Conservation (phyloP, 2,888 invertebrate genomes). For the Synanthedon vespiformis region DNA sequence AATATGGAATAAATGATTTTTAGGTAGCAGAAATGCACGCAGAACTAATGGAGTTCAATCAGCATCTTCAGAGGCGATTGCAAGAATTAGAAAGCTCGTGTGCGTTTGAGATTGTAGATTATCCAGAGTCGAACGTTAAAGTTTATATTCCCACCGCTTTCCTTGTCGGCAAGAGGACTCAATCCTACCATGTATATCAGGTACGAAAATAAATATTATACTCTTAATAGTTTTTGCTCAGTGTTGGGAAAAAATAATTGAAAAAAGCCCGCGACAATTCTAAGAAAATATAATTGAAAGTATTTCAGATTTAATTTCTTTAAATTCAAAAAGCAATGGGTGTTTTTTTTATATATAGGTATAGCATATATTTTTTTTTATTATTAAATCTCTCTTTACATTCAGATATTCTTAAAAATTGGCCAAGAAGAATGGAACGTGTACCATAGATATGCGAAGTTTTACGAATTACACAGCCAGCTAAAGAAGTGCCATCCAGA, state of each 20-base stretch:
- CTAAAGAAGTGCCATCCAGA: slow-evolving; percentile 85
- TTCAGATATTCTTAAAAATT: slow-evolving; percentile 82
- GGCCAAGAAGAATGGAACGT: slow-evolving; percentile 95
- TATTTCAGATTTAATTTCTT: no score
- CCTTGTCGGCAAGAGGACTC: slow-evolving; percentile 73
- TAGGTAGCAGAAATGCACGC: slow-evolving; percentile 95
- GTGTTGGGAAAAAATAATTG: no score
- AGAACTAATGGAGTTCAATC: slow-evolving; percentile 92
- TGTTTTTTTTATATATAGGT: no score
- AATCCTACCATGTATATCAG: slow-evolving; percentile 91
- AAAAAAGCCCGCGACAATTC: no score
- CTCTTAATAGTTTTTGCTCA: no score
- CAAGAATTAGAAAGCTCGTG: slow-evolving; percentile 57
- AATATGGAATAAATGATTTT: slow-evolving; percentile 11
- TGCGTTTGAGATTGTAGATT: slow-evolving; percentile 43
- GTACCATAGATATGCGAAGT: slow-evolving; percentile 94
- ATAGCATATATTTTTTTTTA: not conserved
- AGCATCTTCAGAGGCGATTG: slow-evolving; percentile 79
- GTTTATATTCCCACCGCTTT: slow-evolving; percentile 91
- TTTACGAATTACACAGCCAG: slow-evolving; percentile 85
- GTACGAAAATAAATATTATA: slow-evolving; percentile 47
- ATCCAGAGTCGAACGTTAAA: slow-evolving; percentile 74
- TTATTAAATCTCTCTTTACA: slow-evolving; percentile 9
- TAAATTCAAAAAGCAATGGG: no score
- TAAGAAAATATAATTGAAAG: no score